Base-by-base conservation (phyloP, 2,797 vertebrate species). In the Clarias fuscus region DNA sequence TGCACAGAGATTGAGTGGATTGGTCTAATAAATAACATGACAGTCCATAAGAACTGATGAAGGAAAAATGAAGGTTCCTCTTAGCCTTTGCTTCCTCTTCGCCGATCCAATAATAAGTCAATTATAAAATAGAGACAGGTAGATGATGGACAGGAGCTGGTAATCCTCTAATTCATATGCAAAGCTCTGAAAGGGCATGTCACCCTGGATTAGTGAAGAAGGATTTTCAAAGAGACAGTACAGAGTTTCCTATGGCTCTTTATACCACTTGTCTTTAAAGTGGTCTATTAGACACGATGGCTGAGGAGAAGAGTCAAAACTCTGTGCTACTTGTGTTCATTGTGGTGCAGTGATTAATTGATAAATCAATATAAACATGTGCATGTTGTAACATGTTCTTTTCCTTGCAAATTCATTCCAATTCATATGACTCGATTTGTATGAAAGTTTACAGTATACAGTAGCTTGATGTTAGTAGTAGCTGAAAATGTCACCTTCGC, bases 81-180 rank as follows among this genome's bases (percentile, higher is more conserved):
- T 91, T 93, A 92, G 87, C 86, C 84, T 73, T 81, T 64, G 87
- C 81, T 82, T 85, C 85, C 88, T 89, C 88, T 80, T 84, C 90
- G 90, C 84, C 88, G 88, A 86, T 87, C 85, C 86, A 71, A 85
- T 94, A 95, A 95, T 95, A 92, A 94, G 90, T 89, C 90, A 89
- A 93, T 95, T 94, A 93, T 94, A 94, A 95, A 94, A 93, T 92
- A 95, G 93, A 95, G 95, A 93, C 92, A 93, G 93, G 92, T 91
- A 87, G 84, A 90, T 92, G 91, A 86, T 90, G 89, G 90, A 88
- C 86, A 90, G 89, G 82, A 91, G 91, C 91, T 91, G 91, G 86
- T 92, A 91, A 94, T 94, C 90, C 92, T 91, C 89, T 89, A 88
- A n/a, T 90, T 93, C 91, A 93, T 92, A 93, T 93, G 90, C 91